A percentile compares a stretch with the other conserved stretches of the same genome.
phyloP scores from a whole-genome alignment of 2,797 vertebrate species.

The Nannoperca obscura region DNA sequence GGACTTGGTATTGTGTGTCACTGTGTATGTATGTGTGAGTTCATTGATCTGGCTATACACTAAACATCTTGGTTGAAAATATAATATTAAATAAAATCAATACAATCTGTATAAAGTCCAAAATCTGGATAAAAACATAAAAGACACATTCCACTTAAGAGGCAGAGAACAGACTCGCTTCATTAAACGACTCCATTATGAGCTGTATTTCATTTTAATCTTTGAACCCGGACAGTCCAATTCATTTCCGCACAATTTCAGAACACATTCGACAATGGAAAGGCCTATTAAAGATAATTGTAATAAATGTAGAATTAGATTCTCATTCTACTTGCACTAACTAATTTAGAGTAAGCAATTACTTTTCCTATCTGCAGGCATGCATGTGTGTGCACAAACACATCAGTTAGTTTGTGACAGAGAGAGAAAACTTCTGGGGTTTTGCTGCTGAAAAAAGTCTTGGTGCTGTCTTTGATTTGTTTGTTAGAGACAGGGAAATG shows the following conservation, averaged over 20 bases:
- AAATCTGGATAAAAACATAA: conserved; percentile 7
- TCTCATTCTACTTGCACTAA: conserved; percentile 68
- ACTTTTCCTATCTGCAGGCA: conserved; percentile 67
- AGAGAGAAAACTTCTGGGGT: conserved; percentile 20
- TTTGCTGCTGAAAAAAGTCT: conserved; percentile 8
- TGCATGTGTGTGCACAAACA: conserved; percentile 32
- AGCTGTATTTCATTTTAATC: conserved; percentile 74
- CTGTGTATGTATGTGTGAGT: neutral
- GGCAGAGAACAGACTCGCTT: conserved; percentile 19
- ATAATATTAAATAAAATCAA: neutral
- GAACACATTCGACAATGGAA: conserved; percentile 62
- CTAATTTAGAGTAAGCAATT: conserved; percentile 78
- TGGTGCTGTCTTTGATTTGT: conserved; percentile 3
- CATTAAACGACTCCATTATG: conserved; percentile 49
- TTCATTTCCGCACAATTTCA: conserved; percentile 73
- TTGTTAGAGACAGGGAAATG: conserved; percentile 17
- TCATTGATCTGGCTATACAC: neutral
- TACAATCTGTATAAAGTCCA: neutral
- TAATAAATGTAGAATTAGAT: conserved; percentile 77
- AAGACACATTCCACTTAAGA: neutral
- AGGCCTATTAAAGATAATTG: conserved; percentile 76
- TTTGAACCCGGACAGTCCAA: conserved; percentile 57
- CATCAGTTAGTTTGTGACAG: conserved; percentile 47
- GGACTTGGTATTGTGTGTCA: neutral
- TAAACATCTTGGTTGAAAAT: neutral